Conservation (phyloP, 2,797 vertebrate species). For the Rachycentron canadum region DNA sequence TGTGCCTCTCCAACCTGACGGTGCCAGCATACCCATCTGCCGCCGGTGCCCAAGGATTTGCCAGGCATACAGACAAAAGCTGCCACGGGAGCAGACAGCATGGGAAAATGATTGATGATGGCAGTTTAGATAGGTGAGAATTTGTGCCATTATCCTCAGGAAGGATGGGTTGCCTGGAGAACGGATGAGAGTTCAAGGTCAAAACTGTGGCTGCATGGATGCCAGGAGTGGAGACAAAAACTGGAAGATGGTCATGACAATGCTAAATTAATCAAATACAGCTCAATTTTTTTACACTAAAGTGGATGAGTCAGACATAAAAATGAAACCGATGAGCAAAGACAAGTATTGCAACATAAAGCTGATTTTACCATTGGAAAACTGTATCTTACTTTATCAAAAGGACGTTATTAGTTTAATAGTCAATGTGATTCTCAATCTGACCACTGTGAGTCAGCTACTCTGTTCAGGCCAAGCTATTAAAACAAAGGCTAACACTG, state of each 20-base stretch:
- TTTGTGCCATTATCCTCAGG: conserved; percentile 45
- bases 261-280: neutral
- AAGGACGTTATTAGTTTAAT: conserved; percentile 10
- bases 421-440: neutral
- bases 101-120: conserved; percentile 72
- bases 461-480: conserved; percentile 15
- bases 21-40: conserved; percentile 75
- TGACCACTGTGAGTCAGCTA: neutral
- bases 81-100: conserved; percentile 53
- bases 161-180: conserved; percentile 38
- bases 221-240: conserved; percentile 38
- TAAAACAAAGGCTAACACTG: conserved; percentile 45
- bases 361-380: neutral
- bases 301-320: too few relatives aligned
- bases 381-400: neutral
- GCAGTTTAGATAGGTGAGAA: conserved; percentile 50
- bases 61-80: conserved; percentile 75
- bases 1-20: conserved; percentile 35
- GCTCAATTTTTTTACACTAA: neutral
- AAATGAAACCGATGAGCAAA: neutral
- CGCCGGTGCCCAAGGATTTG: conserved; percentile 55
- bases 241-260: neutral
- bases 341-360: neutral
- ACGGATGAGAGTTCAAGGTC: conserved; percentile 53
- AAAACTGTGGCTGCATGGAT: conserved; percentile 41